Evolutionary conservation across 2,797 vertebrate species (phyloP).

Genomic region (Emys orbicularis): DNA sequence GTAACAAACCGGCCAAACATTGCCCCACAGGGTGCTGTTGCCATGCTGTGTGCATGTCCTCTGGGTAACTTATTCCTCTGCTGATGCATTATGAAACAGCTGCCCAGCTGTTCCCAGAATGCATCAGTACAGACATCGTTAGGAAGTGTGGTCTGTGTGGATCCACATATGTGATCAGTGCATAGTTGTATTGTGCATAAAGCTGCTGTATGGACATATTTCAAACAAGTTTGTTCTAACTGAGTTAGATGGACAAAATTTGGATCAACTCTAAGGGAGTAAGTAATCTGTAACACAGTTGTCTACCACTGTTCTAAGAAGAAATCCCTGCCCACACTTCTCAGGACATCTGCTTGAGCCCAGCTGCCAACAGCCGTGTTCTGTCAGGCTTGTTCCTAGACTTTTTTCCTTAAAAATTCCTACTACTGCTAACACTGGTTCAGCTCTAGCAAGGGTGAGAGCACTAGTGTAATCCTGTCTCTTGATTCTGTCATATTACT

Average conservation of each 20-base stretch:
- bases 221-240: not conserved
- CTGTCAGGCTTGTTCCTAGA: not conserved
- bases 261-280: constrained; percentile 9
- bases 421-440: not conserved
- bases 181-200: not conserved
- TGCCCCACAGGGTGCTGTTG: not conserved
- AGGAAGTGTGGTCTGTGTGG: not conserved
- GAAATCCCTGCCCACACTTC: constrained; percentile 43
- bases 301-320: constrained; percentile 61
- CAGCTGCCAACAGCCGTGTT: not conserved
- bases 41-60: not conserved
- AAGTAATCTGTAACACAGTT: constrained; percentile 24
- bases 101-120: not conserved
- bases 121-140: accelerated
- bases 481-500: not conserved
- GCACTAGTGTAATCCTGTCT: not conserved
- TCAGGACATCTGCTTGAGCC: constrained; percentile 20
- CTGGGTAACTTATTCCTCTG: accelerated
- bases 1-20: accelerated
- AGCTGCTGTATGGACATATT: not conserved
- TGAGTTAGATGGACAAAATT: constrained; percentile 22
- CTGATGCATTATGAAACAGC: not conserved
- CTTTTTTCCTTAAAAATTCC: not conserved
- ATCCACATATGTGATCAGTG: accelerated
- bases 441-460: not conserved